A percentile compares a stretch with the other conserved stretches of the same genome.
phyloP scores from a whole-genome alignment of 2,888 invertebrate species.

The Polia nebulosa region DNA sequence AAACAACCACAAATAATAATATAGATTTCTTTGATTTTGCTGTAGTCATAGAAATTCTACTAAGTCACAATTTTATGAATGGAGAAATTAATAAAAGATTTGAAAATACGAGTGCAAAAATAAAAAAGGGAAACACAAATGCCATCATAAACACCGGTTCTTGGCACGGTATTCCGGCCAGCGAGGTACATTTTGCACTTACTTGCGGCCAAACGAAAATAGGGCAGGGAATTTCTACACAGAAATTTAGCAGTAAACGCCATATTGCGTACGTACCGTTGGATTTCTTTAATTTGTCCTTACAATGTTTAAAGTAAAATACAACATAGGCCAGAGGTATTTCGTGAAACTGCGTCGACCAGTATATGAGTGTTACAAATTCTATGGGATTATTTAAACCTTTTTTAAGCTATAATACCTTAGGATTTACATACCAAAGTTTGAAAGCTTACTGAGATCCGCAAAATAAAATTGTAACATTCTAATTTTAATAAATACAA shows the following conservation, averaged over 20 bases:
- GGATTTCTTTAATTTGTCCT: constrained; percentile 56
- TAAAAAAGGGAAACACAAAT: constrained; percentile 59
- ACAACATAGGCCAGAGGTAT: not conserved
- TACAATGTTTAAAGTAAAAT: constrained; percentile 25
- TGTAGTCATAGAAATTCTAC: not conserved
- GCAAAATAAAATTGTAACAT: not conserved
- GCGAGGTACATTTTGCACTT: constrained; percentile 69
- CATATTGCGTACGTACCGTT: constrained; percentile 60
- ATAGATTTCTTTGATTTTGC: not conserved
- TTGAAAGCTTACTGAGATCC: not conserved
- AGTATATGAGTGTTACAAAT: not conserved
- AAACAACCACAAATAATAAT: not conserved
- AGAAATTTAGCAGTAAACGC: constrained; percentile 65
- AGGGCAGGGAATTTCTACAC: constrained; percentile 66
- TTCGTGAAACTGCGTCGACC: not conserved
- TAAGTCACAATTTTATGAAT: constrained; percentile 18
- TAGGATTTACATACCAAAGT: not conserved
- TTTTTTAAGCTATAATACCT: not conserved
- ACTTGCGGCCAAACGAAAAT: constrained; percentile 70
- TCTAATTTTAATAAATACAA: not conserved
- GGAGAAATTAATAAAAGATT: constrained; percentile 54
- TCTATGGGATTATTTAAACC: not conserved
- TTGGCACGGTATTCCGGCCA: constrained; percentile 67
- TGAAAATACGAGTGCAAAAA: constrained; percentile 53
- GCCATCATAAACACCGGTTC: constrained; percentile 65